phyloP scores from a whole-genome alignment of 92 coral and sea anemone species.

The Blastomussa wellsi region DNA sequence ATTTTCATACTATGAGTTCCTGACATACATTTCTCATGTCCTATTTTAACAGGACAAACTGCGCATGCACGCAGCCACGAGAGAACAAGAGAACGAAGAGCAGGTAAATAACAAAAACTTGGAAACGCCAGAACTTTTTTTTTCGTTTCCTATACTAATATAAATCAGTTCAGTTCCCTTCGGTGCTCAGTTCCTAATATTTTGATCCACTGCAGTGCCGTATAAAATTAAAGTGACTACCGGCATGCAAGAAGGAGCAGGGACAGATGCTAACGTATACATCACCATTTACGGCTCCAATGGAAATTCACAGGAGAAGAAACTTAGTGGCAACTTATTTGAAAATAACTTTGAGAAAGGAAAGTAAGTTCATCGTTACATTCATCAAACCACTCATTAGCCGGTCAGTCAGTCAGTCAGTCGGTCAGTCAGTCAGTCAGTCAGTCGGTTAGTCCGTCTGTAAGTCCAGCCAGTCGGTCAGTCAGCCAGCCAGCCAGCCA shows the following conservation, averaged over 20 bases:
- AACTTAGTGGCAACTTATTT: neutral
- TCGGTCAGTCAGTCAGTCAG: neutral
- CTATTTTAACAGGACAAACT: neutral
- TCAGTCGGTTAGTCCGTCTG: neutral
- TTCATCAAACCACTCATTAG: neutral
- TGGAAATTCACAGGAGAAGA: slow-evolving; percentile 4
- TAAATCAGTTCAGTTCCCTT: neutral
- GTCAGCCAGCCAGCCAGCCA: too few species aligned
- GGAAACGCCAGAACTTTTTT: too few species aligned
- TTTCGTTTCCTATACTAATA: neutral
- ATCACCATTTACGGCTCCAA: slow-evolving; percentile 30
- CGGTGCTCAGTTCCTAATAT: too few species aligned
- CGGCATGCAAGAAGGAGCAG: slow-evolving; percentile 19
- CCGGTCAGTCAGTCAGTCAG: neutral
- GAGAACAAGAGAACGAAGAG: neutral
- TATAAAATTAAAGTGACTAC: slow-evolving; percentile 30
- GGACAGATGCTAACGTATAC: slow-evolving; percentile 38
- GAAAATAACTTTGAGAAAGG: slow-evolving; percentile 35
- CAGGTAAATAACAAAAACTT: neutral
- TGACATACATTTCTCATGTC: neutral
- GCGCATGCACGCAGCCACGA: slow-evolving; percentile 2
- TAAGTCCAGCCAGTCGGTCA: too few species aligned
- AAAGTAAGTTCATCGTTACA: slow-evolving; percentile 27
- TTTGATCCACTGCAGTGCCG: neutral
- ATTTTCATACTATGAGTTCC: neutral